Conservation (phyloP, 2,113 vertebrate genomes). For the Nibea albiflora region DNA sequence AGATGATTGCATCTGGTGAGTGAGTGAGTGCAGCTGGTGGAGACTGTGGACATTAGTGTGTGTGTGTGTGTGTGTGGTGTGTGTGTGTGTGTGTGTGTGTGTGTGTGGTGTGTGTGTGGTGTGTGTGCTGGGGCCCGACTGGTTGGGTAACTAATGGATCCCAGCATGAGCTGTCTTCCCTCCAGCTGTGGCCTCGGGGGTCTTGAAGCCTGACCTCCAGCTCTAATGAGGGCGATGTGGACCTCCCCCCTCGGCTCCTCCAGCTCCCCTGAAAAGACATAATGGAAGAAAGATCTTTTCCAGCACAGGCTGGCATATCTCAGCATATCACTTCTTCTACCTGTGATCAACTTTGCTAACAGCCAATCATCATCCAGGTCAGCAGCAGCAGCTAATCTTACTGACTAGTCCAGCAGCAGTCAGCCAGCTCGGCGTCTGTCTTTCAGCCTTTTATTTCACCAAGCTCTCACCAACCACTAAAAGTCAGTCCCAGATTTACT, state of each 20-base stretch:
- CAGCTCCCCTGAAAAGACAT: neutral
- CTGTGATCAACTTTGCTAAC: too few relatives aligned
- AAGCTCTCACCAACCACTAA: too few relatives aligned
- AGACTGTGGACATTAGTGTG: neutral
- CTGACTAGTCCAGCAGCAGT: too few relatives aligned
- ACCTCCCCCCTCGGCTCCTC: neutral
- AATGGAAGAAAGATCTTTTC: neutral
- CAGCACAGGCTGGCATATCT: too few relatives aligned
- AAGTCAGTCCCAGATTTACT: too few relatives aligned
- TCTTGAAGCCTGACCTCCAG: slow-evolving; percentile 23
- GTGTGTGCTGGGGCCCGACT: neutral
- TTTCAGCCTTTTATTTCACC: too few relatives aligned
- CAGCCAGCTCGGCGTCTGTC: too few relatives aligned
- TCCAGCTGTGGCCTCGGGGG: slow-evolving; percentile 36
- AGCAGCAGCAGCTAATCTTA: too few relatives aligned
- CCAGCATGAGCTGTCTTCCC: slow-evolving; percentile 13
- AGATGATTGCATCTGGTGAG: neutral
- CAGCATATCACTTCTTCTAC: too few relatives aligned
- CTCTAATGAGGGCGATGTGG: slow-evolving; percentile 22
- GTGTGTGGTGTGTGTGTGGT: neutral
- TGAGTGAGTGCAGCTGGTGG: neutral
- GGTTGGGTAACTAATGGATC: slow-evolving; percentile 51
- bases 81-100: neutral
- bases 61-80: slow-evolving; percentile 9
- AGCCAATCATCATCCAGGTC: too few relatives aligned